Conservation (phyloP, 2,888 invertebrate genomes). For the Pammene fasciana region DNA sequence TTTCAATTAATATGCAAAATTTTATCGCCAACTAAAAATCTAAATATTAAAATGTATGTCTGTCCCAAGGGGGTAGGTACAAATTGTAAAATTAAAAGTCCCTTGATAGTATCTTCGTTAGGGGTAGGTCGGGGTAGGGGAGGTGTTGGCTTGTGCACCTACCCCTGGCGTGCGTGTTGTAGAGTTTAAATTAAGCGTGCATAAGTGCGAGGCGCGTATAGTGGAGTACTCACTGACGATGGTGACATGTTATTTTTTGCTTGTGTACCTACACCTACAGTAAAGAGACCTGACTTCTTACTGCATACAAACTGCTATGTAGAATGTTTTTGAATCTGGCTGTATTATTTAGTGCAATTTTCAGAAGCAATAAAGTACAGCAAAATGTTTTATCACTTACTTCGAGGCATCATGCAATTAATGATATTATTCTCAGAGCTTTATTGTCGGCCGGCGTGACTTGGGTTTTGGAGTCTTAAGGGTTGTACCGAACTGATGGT, state of each 20-base stretch:
- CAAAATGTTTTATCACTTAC: too few species aligned
- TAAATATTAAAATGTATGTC: slow-evolving; percentile 60
- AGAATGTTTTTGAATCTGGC: too few species aligned
- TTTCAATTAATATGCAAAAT: slow-evolving; percentile 44
- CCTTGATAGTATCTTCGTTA: slow-evolving; percentile 64
- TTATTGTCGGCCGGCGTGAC: too few species aligned
- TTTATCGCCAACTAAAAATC: slow-evolving; percentile 66
- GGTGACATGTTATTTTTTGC: neutral
- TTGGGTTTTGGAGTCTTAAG: too few species aligned
- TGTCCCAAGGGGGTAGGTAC: slow-evolving; percentile 54
- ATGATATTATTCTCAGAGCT: too few species aligned
- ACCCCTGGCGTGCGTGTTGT: slow-evolving; percentile 30
- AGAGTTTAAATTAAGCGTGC: slow-evolving; percentile 32
- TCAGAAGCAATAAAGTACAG: too few species aligned
- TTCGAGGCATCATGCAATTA: too few species aligned
- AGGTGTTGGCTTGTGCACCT: slow-evolving; percentile 29
- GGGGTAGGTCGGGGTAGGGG: slow-evolving; percentile 41
- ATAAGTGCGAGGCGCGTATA: slow-evolving; percentile 8
- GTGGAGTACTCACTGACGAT: neutral
- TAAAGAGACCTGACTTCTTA: neutral
- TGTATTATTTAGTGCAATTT: too few species aligned
- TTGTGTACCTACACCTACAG: neutral
- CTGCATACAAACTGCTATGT: too few species aligned
- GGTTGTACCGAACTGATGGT: too few species aligned
- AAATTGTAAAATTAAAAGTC: slow-evolving; percentile 80